Conservation (phyloP, 2,888 invertebrate genomes). For the Dinocampus coccinellae region DNA sequence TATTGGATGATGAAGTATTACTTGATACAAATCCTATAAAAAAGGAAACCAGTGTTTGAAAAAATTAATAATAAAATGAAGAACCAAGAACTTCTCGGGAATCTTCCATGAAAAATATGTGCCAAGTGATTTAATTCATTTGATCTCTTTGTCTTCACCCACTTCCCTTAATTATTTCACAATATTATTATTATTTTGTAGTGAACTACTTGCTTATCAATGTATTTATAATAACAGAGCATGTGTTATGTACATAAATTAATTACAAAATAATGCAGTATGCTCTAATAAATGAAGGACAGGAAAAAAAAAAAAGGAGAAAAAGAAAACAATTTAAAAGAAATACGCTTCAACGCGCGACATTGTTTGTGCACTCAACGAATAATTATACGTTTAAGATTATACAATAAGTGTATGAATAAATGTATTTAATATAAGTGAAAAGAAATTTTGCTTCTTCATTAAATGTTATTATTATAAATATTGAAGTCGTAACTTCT, state of each 20-base stretch:
- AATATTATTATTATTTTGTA: not conserved
- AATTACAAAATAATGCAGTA: not conserved
- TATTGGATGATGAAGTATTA: constrained; percentile 43
- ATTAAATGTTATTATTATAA: not conserved
- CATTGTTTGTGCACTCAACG: not conserved
- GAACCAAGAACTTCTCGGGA: constrained; percentile 23
- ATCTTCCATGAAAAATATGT: constrained; percentile 12
- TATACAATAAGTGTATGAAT: not conserved
- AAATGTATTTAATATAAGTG: not conserved
- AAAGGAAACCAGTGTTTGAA: constrained; percentile 66
- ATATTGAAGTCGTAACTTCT: not conserved
- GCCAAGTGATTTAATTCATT: constrained; percentile 23
- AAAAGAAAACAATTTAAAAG: not conserved
- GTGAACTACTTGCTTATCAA: not conserved
- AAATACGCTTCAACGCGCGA: constrained; percentile 8
- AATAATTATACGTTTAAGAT: not conserved
- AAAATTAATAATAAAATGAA: not conserved
- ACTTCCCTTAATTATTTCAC: not conserved
- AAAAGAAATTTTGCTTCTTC: not conserved
- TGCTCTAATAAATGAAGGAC: not conserved
- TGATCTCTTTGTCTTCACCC: constrained; percentile 9
- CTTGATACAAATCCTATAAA: constrained; percentile 53
- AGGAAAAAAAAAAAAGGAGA: not conserved
- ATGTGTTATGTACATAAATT: constrained; percentile 9
- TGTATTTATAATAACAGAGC: constrained; percentile 2